These are phyloP conservation scores for Tarsius wallacei DNA, from an alignment of 2,797 vertebrate genomes.

Conservation along the genomic window DNA sequence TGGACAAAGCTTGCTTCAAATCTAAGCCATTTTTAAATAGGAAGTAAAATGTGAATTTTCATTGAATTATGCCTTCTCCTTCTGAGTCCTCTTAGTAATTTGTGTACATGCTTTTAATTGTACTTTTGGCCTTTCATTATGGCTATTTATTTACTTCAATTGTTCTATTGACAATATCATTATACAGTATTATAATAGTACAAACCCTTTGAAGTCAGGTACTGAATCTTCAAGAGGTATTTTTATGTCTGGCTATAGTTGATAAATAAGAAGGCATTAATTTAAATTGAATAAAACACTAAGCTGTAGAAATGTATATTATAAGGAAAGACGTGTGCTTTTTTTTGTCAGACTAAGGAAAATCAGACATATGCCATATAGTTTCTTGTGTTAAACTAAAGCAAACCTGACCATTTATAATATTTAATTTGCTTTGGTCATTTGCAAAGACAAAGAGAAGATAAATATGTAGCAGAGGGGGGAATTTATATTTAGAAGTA, in stretches of 20 bases:
- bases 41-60: neutral
- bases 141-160: neutral
- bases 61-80: neutral
- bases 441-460: slow-evolving; percentile 1
- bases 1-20: neutral
- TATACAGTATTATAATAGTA: too few relatives aligned
- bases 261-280: neutral
- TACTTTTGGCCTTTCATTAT: neutral
- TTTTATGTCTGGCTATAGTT: neutral
- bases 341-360: neutral
- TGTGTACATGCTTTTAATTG: neutral
- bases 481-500: neutral
- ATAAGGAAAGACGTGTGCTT: neutral
- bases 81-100: neutral
- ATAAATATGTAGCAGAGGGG: neutral
- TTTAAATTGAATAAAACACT: neutral
- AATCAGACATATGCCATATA: neutral
- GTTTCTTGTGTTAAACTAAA: neutral
- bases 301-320: neutral
- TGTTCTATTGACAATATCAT: neutral
- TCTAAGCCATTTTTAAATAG: neutral
- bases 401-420: neutral
- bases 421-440: neutral
- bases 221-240: neutral
- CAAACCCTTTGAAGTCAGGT: neutral